Base-by-base conservation (phyloP, 2,888 invertebrate species). In the Urechis unicinctus region DNA sequence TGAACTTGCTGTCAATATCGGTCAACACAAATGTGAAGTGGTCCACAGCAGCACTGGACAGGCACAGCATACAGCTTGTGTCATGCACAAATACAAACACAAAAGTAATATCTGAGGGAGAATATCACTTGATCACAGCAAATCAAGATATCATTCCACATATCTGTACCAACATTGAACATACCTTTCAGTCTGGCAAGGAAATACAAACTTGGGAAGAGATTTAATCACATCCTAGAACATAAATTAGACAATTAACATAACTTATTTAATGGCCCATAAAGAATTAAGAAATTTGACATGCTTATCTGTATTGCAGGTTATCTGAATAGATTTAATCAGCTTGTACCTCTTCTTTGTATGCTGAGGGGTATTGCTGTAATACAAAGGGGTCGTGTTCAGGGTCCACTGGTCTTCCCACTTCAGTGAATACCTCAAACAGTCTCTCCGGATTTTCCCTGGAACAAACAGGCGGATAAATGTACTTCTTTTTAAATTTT, bases 1-100 rank as follows among this genome's bases (percentile, higher is more conserved):
- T 92, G 86, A 92, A 96, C 81, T 92, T 93, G 28, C 94, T 91
- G 75, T 94, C 92, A 68, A 88, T 84, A 68, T 90, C 92, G 26
- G 97, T 98, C 72, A 97, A 81, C 52, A 95, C 96, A 81, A 97
- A 98, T 28, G 95, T 95, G 79, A 94, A 98, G 71, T 92, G 88
- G 78, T 95, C 92, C 56, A 95, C 89, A 59, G 87, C 86, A 67
- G 73, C 71, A 54, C 74, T 74, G 66, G 21, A 67, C n/a, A n/a
- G n/a, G n/a, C n/a, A n/a, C n/a, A n/a, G n/a, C n/a, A n/a, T n/a
- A n/a, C n/a, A n/a, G n/a, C n/a, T n/a, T n/a, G n/a, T n/a, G n/a
- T n/a, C n/a, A n/a, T n/a, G n/a, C n/a, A n/a, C n/a, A n/a, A n/a
- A n/a, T n/a, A n/a, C n/a, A n/a, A n/a, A n/a, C n/a, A n/a, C n/a